Percentiles rank a stretch among this genome's conserved stretches.
Evolutionary conservation across 2,888 invertebrate species (phyloP).

Genomic region (Nephrotoma flavescens): DNA sequence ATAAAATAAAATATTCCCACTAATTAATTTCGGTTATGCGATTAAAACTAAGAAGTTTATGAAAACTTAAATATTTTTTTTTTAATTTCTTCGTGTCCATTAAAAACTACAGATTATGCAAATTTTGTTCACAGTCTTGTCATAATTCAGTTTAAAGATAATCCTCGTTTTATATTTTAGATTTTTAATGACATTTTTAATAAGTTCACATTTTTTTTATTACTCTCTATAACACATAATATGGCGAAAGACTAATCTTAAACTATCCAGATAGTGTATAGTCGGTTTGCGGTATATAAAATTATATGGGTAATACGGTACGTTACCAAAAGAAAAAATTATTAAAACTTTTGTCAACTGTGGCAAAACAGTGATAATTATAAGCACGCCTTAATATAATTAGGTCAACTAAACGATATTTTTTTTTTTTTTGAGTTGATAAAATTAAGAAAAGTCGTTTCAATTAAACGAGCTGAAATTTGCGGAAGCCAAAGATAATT

Average conservation of each 20-base stretch:
- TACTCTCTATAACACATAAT: too few relatives aligned
- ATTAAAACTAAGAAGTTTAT: too few relatives aligned
- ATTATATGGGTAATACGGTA: neutral
- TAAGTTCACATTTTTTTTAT: neutral
- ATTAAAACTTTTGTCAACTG: neutral
- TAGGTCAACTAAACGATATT: neutral
- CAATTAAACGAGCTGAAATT: neutral
- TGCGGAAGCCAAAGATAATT: neutral
- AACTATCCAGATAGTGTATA: neutral
- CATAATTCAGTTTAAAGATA: neutral
- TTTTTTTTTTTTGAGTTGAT: neutral
- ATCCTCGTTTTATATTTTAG: neutral
- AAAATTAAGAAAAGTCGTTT: neutral
- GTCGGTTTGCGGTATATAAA: neutral
- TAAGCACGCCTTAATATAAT: neutral
- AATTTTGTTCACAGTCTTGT: neutral
- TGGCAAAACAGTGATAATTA: neutral
- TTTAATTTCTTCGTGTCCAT: neutral
- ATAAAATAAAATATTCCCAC: too few relatives aligned
- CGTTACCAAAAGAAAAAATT: neutral
- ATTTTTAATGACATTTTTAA: neutral
- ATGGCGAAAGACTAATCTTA: neutral
- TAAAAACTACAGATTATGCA: neutral
- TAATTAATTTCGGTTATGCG: too few relatives aligned
- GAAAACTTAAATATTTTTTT: neutral